Conservation (phyloP, 2,888 invertebrate genomes). For the Cataglyphis altisquamis region DNA sequence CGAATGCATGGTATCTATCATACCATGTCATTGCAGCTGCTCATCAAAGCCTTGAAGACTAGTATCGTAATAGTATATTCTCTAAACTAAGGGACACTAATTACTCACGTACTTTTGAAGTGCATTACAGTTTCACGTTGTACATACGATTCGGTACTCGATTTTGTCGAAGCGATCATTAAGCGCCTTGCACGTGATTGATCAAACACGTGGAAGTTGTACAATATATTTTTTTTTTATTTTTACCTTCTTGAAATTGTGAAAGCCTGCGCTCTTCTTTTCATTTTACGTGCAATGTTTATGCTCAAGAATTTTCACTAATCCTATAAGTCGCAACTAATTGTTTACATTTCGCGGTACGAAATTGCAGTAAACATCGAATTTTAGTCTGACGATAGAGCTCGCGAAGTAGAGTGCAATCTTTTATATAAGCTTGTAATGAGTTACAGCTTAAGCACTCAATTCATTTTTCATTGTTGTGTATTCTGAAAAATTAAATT, state of each 20-base stretch:
- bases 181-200: slow-evolving; percentile 39
- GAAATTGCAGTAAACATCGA: not conserved
- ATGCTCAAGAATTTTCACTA: not conserved
- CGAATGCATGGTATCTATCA: no score
- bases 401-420: not conserved
- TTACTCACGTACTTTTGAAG: slow-evolving; percentile 61
- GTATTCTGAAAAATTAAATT: slow-evolving; percentile 27
- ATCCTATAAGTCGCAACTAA: slow-evolving; percentile 14
- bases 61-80: no score
- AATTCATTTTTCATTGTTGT: not conserved
- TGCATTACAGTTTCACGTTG: slow-evolving; percentile 53
- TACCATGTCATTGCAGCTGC: no score
- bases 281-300: not conserved
- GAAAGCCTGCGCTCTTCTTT: slow-evolving; percentile 13
- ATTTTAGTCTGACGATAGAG: not conserved
- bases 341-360: slow-evolving; percentile 19
- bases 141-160: slow-evolving; percentile 45
- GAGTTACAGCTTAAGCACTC: not conserved
- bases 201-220: slow-evolving; percentile 41
- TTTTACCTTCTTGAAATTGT: not conserved
- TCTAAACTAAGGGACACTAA: slow-evolving; percentile 64
- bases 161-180: slow-evolving; percentile 58
- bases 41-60: no score
- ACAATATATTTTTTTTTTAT: slow-evolving; percentile 38
- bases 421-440: not conserved